phyloP scores from a whole-genome alignment of 2,888 invertebrate species.

The Andrena fulva region DNA sequence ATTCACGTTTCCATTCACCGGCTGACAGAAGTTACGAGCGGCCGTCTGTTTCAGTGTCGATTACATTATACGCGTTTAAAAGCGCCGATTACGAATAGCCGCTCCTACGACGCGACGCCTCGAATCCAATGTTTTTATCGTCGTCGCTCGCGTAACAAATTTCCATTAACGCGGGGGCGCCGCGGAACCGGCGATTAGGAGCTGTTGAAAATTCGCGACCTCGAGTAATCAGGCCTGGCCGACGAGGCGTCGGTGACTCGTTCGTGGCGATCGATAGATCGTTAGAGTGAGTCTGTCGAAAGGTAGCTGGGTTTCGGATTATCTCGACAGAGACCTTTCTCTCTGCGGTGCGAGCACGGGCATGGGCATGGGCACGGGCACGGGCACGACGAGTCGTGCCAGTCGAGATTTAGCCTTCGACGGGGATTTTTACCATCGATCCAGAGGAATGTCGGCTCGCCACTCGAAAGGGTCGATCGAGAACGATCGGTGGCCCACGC shows the following conservation, averaged over 20 bases:
- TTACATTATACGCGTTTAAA: conserved; percentile 69
- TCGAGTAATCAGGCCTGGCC: not conserved
- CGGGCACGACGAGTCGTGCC: conserved; percentile 58
- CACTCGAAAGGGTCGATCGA: conserved; percentile 54
- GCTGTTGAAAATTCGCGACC: not conserved
- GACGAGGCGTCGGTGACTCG: too few species aligned
- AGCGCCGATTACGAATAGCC: conserved; percentile 56
- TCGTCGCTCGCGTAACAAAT: not conserved
- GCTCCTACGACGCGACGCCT: conserved; percentile 44
- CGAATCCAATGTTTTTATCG: conserved; percentile 19
- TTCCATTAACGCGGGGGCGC: not conserved
- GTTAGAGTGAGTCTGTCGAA: not conserved
- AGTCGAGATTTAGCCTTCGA: conserved; percentile 64
- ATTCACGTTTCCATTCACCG: conserved; percentile 83
- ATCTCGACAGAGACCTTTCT: conserved; percentile 69
- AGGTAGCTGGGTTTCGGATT: conserved; percentile 58
- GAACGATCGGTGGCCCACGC: conserved; percentile 59
- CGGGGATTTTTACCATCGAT: conserved; percentile 66
- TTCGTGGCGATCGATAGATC: not conserved
- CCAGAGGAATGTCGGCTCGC: conserved; percentile 64
- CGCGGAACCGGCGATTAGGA: not conserved
- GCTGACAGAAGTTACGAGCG: conserved; percentile 69
- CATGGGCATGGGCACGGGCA: conserved; percentile 34
- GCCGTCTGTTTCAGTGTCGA: conserved; percentile 71
- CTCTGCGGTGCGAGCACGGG: conserved; percentile 39